Evolutionary conservation across 2,113 vertebrate species (phyloP), one percentile per base, ranked within the genome.

Genomic region (Eudyptes chrysolophus): DNA sequence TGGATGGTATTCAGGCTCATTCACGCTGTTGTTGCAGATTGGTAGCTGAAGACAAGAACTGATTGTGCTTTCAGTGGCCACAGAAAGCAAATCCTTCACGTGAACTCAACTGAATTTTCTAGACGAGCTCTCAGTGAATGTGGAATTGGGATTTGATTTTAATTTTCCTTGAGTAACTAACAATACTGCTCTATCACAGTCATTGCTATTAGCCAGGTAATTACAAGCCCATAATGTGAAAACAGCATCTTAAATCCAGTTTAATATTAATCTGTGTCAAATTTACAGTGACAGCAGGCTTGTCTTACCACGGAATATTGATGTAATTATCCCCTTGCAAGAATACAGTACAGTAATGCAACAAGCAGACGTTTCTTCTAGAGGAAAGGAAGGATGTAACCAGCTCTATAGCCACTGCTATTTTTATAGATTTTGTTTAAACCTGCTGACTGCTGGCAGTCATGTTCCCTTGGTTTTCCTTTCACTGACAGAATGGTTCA

Each of bases 221-320:
- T 96, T 90, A 90, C 61, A 93, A 60, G 38, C 24, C 54, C 34
- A 38, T 90, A 26, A 36, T 32, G 24, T 61, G 76, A 85, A 92
- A 85, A 5, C 34, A 91, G 62, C 34, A 3, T 85, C 85, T 84
- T 65, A 75, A 90, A 85, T 94, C 74, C 75, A 60, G 65, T 95
- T 92, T 90, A 85, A 60, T 76, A 76, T 85, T 79, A 94, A 91
- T 93, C 82, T 93, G 29, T 96, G 88, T 87, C 65, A 90, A 52
- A 92, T 85, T 82, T 62, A 13, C 44, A 64, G 66, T 68, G 90
- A 48, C 52, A 83, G 52, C 42, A 26, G 55, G 51, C 77, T 79
- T 75, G 32, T 71, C 46, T 90, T 79, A 32, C 26, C 40, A 17
- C 27, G n/a, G 32, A 85, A 87, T 92, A 72, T 32, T 38, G 70